These are phyloP conservation scores for Falco berigora DNA, from an alignment of 2,797 vertebrate genomes.

Conservation along the genomic window DNA sequence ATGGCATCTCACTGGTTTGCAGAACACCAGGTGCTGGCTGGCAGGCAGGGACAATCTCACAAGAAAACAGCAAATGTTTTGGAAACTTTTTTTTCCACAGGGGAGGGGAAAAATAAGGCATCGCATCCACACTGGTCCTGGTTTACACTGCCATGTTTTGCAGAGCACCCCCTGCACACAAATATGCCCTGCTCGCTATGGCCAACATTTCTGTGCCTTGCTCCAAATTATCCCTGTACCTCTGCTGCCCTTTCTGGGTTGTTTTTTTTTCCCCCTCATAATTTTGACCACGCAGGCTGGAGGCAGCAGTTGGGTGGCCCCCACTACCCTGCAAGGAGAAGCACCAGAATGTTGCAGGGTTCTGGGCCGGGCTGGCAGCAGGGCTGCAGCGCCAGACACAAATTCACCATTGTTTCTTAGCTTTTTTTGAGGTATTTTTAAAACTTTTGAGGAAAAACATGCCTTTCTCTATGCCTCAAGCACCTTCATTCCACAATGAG, in stretches of 20 bases:
- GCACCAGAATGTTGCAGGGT: not conserved
- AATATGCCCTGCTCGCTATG: rapidly evolving
- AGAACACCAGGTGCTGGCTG: not conserved
- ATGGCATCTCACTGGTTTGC: rapidly evolving
- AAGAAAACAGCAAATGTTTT: not conserved
- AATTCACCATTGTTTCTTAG: not conserved
- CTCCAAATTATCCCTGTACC: not conserved
- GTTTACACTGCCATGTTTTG: rapidly evolving
- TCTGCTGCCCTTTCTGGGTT: not conserved
- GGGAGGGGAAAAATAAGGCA: rapidly evolving
- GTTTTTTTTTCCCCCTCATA: not conserved
- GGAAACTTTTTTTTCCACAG: not conserved
- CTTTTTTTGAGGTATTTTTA: not conserved
- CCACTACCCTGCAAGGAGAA: not conserved
- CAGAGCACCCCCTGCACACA: too few species aligned
- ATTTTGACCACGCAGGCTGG: not conserved
- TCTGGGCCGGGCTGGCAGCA: not conserved
- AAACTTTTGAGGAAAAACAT: not conserved
- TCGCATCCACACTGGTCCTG: rapidly evolving
- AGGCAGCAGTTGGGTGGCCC: rapidly evolving
- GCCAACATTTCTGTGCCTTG: rapidly evolving
- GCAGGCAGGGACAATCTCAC: not conserved
- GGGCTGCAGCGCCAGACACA: not conserved
- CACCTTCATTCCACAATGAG: not conserved
- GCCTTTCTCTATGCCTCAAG: not conserved